Conservation (phyloP, 2,888 invertebrate species). For the Taphrorychus bicolor region DNA sequence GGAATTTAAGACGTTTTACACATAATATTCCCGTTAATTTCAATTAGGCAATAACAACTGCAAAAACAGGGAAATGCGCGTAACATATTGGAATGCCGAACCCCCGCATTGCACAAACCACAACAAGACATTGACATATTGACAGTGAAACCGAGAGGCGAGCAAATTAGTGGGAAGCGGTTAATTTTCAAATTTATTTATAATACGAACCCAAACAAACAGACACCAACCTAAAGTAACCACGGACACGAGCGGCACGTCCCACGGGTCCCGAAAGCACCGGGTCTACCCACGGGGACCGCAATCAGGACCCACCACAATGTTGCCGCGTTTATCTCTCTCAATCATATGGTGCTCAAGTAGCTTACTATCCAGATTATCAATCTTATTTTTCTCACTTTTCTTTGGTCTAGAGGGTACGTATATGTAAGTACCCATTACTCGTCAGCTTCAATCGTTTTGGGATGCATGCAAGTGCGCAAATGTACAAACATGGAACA, state of each 20-base stretch:
- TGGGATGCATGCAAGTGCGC: no score
- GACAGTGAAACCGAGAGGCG: constrained; percentile 15
- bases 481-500: no score
- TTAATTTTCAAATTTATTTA: constrained; percentile 20
- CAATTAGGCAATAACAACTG: no score
- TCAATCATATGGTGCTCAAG: not conserved
- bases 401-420: no score
- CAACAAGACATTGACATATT: constrained; percentile 21
- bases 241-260: constrained; percentile 33
- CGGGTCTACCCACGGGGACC: constrained; percentile 28
- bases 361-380: no score
- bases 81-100: not conserved
- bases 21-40: no score
- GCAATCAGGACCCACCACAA: constrained; percentile 9
- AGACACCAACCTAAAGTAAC: constrained; percentile 28
- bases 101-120: not conserved
- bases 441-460: no score
- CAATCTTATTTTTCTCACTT: no score
- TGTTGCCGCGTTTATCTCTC: constrained; percentile 9
- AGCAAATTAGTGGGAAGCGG: constrained; percentile 23
- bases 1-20: no score
- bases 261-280: constrained; percentile 35
- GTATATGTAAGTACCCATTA: no score
- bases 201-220: constrained; percentile 31
- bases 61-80: not conserved